These are phyloP conservation scores for Cotesia congregata DNA, from an alignment of 2,888 invertebrate species.

Conservation along the genomic window DNA sequence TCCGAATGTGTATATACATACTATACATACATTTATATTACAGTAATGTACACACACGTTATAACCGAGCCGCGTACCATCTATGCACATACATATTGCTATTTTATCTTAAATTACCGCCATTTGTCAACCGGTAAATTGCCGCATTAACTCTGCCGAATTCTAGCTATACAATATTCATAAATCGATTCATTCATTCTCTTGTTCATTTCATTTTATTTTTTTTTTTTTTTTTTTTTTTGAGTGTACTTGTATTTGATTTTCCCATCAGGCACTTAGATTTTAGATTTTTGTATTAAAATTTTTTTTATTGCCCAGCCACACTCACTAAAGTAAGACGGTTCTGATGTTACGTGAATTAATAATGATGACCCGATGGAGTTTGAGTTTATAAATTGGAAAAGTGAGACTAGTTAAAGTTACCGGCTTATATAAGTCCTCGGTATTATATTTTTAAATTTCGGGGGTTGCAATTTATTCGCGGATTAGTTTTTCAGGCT, in stretches of 20 bases:
- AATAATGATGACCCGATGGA: slow-evolving; percentile 6
- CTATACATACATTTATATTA: no score
- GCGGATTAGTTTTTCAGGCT: neutral
- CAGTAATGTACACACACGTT: no score
- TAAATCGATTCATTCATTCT: neutral
- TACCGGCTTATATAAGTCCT: neutral
- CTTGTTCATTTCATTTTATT: neutral
- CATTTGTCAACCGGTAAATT: neutral
- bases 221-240: neutral
- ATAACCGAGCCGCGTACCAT: neutral
- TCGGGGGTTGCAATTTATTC: neutral
- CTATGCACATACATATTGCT: neutral
- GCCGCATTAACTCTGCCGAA: neutral
- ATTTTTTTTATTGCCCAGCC: neutral
- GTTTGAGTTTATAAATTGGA: slow-evolving; percentile 16
- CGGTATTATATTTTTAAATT: neutral
- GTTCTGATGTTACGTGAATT: slow-evolving; percentile 8
- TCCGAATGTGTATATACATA: no score
- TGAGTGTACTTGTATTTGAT: neutral
- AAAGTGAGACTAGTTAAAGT: slow-evolving; percentile 1
- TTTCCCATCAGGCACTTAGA: neutral
- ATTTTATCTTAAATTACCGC: slow-evolving; percentile 1
- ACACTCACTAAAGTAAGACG: neutral
- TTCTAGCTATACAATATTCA: neutral
- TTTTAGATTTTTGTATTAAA: no score